Evolutionary conservation across 2,113 vertebrate genomes (phyloP).

Genomic region (Clarias batrachus): DNA sequence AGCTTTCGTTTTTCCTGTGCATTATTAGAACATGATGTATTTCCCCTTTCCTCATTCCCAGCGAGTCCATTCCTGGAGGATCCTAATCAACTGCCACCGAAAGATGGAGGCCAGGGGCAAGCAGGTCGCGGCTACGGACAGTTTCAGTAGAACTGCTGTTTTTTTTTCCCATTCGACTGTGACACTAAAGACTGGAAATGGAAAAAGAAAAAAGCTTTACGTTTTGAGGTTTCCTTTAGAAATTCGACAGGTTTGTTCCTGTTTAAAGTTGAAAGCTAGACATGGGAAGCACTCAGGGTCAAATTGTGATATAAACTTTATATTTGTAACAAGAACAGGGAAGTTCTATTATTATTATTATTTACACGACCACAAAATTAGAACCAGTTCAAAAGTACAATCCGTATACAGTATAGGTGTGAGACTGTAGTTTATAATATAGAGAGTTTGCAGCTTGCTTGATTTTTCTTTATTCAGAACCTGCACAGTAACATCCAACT

Average conservation of each 20-base stretch:
- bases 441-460: not conserved
- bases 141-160: conserved; percentile 65
- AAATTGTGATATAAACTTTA: conserved; percentile 23
- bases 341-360: not conserved
- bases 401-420: not conserved
- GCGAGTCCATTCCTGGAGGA: conserved; percentile 80
- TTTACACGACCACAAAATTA: not conserved
- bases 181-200: conserved; percentile 9
- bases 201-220: conserved; percentile 11
- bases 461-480: not conserved
- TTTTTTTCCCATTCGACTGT: conserved; percentile 24
- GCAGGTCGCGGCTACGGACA: conserved; percentile 65
- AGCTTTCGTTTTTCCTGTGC: not conserved
- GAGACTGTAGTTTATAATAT: not conserved
- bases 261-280: not conserved
- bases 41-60: conserved; percentile 45
- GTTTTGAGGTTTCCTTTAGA: not conserved
- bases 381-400: not conserved
- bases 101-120: conserved; percentile 65
- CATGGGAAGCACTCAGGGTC: conserved; percentile 54
- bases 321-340: conserved; percentile 28
- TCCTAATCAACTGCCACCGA: conserved; percentile 77
- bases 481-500: not conserved
- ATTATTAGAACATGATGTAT: not conserved
- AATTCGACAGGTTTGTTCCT: not conserved